Conservation (phyloP, 2,113 vertebrate species). For the Taxidea taxus region DNA sequence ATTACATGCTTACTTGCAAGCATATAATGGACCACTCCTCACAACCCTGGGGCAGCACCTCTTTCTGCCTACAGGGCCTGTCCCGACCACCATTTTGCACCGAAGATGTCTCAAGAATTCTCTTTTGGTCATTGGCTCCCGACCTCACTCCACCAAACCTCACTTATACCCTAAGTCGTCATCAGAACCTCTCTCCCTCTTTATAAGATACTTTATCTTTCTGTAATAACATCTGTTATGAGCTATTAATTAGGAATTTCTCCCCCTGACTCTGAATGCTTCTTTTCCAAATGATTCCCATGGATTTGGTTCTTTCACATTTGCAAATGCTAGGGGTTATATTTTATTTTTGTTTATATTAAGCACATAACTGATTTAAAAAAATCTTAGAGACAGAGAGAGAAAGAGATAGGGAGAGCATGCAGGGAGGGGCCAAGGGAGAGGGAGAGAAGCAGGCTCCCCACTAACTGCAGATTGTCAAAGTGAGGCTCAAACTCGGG, state of each 20-base stretch:
- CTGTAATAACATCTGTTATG: neutral
- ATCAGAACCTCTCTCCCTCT: neutral
- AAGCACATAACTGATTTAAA: neutral
- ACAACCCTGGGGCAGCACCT: no score
- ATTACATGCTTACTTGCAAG: no score
- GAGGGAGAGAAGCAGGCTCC: neutral
- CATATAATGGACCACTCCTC: no score
- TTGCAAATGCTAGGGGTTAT: neutral
- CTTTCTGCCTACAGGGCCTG: no score
- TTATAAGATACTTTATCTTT: neutral
- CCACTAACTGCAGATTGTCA: neutral
- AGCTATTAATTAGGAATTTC: neutral
- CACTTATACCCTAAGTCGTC: no score
- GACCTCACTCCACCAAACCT: no score
- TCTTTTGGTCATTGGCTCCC: no score
- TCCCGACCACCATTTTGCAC: no score
- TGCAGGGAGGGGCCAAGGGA: neutral
- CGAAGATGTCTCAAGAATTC: no score
- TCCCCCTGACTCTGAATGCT: fast-evolving
- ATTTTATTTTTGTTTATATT: neutral
- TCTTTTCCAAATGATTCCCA: neutral
- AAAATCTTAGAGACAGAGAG: neutral
- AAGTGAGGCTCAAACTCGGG: neutral
- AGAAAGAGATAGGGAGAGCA: neutral
- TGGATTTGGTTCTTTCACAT: neutral